Conservation (phyloP, 2,113 vertebrate genomes). For the Serilophus lunatus region DNA sequence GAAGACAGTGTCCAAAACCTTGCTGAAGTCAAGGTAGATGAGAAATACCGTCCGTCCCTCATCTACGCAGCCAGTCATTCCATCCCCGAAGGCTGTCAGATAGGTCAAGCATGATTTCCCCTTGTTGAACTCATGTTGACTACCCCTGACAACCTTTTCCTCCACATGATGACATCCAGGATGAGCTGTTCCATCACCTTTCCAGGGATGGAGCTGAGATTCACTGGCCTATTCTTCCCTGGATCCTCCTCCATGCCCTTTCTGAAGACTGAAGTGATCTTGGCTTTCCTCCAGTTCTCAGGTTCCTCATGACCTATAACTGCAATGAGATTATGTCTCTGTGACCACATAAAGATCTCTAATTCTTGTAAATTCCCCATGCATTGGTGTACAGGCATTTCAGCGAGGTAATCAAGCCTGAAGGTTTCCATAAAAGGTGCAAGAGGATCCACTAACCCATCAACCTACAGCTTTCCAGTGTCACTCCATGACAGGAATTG, state of each 20-base stretch:
- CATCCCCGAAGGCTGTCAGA: neutral
- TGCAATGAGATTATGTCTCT: neutral
- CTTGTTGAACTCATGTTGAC: neutral
- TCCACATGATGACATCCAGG: neutral
- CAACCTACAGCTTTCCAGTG: neutral
- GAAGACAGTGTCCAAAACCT: neutral
- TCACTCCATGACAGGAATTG: neutral
- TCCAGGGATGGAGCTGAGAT: neutral
- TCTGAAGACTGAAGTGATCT: neutral
- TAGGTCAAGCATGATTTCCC: neutral
- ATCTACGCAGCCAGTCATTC: neutral
- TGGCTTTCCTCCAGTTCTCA: neutral
- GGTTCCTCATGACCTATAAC: neutral
- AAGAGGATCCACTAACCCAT: neutral
- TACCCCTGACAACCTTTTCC: neutral
- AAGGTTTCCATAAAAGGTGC: neutral
- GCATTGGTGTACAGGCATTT: neutral
- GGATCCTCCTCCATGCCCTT: neutral
- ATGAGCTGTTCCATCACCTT: slow-evolving; percentile 2
- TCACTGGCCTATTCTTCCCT: neutral
- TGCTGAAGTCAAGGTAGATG: neutral
- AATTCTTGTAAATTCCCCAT: neutral
- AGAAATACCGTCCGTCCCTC: neutral
- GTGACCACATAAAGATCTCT: neutral
- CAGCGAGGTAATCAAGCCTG: neutral